phyloP scores from a whole-genome alignment of 2,113 vertebrate species.

The Bungarus multicinctus region DNA sequence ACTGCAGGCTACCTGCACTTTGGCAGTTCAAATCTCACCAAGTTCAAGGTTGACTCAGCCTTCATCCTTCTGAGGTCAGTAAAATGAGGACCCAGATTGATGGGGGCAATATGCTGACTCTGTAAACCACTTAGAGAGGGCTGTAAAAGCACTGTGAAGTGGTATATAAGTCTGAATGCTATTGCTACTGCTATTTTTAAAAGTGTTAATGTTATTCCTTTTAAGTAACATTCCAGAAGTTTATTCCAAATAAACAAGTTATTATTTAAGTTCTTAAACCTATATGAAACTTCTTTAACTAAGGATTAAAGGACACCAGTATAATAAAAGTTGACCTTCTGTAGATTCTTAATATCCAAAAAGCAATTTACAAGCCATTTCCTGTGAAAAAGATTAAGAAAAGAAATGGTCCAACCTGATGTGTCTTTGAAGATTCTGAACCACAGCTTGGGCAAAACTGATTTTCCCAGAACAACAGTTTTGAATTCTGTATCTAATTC shows the following conservation, averaged over 20 bases:
- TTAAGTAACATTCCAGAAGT: not conserved
- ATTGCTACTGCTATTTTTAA: not conserved
- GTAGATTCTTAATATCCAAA: not conserved
- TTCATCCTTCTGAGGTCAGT: too few relatives aligned
- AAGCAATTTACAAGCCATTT: not conserved
- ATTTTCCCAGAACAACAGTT: not conserved
- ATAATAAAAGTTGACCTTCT: not conserved
- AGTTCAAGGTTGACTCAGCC: too few relatives aligned
- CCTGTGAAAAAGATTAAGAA: not conserved
- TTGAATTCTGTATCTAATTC: not conserved
- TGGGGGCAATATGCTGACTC: too few relatives aligned
- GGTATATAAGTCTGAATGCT: too few relatives aligned
- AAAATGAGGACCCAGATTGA: too few relatives aligned
- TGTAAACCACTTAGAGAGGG: too few relatives aligned
- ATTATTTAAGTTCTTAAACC: not conserved
- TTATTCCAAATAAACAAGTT: not conserved
- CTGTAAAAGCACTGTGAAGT: too few relatives aligned
- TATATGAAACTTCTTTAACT: not conserved
- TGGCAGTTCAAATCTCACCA: too few relatives aligned
- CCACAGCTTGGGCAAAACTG: not conserved
- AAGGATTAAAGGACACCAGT: not conserved
- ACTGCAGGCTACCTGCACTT: too few relatives aligned
- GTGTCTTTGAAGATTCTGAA: not conserved
- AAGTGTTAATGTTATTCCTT: not conserved
- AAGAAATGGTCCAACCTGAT: not conserved